Conservation (phyloP, 2,113 vertebrate genomes). For the Vimba vimba region DNA sequence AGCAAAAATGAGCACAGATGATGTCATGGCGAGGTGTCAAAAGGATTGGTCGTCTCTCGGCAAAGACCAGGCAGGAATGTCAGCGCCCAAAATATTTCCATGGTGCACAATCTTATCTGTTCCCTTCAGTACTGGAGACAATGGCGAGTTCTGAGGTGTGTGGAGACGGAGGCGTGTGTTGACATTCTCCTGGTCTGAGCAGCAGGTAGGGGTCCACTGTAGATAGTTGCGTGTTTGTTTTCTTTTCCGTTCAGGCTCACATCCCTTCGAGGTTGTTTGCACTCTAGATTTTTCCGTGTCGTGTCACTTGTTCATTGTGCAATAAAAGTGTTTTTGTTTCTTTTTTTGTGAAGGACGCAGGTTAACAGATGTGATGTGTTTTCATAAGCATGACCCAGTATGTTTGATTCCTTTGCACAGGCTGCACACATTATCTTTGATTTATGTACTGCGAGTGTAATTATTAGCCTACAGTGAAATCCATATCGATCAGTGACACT, state of each 20-base stretch:
- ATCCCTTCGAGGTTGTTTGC: slow-evolving; percentile 17
- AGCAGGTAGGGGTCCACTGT: slow-evolving; percentile 22
- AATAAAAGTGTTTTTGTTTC: slow-evolving; percentile 22
- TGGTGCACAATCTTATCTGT: slow-evolving; percentile 62
- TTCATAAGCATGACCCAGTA: background rate
- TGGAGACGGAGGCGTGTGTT: slow-evolving; percentile 59
- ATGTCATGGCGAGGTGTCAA: slow-evolving; percentile 25
- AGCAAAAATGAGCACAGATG: background rate
- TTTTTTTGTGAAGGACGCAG: background rate
- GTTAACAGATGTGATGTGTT: slow-evolving; percentile 2
- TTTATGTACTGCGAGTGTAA: slow-evolving; percentile 21
- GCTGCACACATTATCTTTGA: background rate
- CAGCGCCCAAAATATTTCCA: slow-evolving; percentile 47
- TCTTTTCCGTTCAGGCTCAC: slow-evolving; percentile 30
- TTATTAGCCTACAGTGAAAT: slow-evolving; percentile 36
- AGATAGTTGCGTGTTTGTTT: slow-evolving; percentile 32
- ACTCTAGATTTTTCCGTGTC: slow-evolving; percentile 9
- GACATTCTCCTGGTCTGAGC: slow-evolving; percentile 64
- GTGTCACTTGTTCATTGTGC: slow-evolving; percentile 28
- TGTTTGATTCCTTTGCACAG: slow-evolving; percentile 1
- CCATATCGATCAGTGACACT: background rate
- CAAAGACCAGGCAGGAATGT: slow-evolving; percentile 25
- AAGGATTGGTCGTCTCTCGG: background rate
- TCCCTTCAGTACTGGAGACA: slow-evolving; percentile 46
- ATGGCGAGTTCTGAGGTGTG: slow-evolving; percentile 58